Conservation (phyloP, 2,888 invertebrate genomes). For the Parnassius orleans region DNA sequence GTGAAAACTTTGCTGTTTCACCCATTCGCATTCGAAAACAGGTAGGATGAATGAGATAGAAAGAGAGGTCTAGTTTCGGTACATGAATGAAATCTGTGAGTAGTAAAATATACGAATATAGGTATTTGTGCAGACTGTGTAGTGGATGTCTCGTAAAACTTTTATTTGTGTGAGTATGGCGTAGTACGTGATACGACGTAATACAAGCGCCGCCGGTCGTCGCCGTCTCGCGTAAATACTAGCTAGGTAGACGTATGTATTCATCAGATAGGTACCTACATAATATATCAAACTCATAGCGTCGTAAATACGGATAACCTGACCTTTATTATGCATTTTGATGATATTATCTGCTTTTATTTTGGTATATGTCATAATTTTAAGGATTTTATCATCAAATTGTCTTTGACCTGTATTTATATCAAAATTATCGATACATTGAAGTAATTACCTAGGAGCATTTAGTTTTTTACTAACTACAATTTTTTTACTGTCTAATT, state of each 20-base stretch:
- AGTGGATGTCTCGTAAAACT: conserved; percentile 69
- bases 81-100: conserved; percentile 77
- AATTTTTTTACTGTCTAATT: too few relatives aligned
- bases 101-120: conserved; percentile 45
- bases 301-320: conserved; percentile 10
- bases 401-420: too few relatives aligned
- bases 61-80: conserved; percentile 74
- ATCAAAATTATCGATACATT: too few relatives aligned
- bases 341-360: neutral
- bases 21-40: conserved; percentile 45
- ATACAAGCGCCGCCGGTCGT: conserved; percentile 48
- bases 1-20: conserved; percentile 52
- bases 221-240: conserved; percentile 64
- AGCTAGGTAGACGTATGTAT: conserved; percentile 43
- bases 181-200: conserved; percentile 61
- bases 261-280: conserved; percentile 30
- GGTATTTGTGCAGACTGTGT: conserved; percentile 46
- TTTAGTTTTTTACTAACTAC: too few relatives aligned
- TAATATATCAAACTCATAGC: conserved; percentile 16
- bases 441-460: too few relatives aligned
- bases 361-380: neutral
- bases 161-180: conserved; percentile 59
- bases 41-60: conserved; percentile 66
- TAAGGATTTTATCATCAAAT: too few relatives aligned
- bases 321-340: conserved; percentile 3